phyloP scores from a whole-genome alignment of 2,888 invertebrate species.

The Phyllotreta striolata region DNA sequence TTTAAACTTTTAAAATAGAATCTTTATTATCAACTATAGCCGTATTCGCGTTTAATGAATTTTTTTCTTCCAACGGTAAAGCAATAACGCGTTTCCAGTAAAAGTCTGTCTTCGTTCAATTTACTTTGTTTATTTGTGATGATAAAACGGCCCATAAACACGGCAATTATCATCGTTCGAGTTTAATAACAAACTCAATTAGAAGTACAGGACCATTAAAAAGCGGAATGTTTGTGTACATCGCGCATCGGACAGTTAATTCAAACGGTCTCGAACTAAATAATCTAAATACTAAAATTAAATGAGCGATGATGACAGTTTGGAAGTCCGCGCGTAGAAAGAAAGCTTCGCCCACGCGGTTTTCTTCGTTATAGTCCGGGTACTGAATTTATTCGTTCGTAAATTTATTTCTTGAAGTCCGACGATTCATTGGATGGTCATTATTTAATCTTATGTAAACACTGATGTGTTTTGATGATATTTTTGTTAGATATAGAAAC shows the following conservation, averaged over 20 bases:
- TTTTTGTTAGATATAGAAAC: no score
- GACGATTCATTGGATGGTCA: no score
- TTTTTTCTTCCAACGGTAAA: no score
- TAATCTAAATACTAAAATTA: slow-evolving; percentile 12
- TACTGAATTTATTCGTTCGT: no score
- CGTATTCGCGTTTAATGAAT: no score
- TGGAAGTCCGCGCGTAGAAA: not conserved
- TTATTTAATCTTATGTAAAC: no score
- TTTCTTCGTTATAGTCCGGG: not conserved
- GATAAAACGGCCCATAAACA: slow-evolving; percentile 2
- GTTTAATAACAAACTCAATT: slow-evolving; percentile 12
- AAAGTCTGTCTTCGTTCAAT: no score
- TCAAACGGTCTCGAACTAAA: slow-evolving; percentile 12
- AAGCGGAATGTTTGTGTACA: slow-evolving; percentile 1
- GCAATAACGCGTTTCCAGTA: no score
- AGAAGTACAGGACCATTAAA: slow-evolving; percentile 7
- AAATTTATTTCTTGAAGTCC: no score
- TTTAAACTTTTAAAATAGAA: no score
- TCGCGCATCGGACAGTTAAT: not conserved
- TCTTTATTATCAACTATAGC: no score
- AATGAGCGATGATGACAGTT: slow-evolving; percentile 14
- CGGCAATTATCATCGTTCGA: slow-evolving; percentile 1
- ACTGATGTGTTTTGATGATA: no score
- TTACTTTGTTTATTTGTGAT: slow-evolving; percentile 1
- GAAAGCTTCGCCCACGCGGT: slow-evolving; percentile 6